These are phyloP conservation scores for Xiphias gladius DNA, from an alignment of 2,113 vertebrate genomes.

Conservation along the genomic window DNA sequence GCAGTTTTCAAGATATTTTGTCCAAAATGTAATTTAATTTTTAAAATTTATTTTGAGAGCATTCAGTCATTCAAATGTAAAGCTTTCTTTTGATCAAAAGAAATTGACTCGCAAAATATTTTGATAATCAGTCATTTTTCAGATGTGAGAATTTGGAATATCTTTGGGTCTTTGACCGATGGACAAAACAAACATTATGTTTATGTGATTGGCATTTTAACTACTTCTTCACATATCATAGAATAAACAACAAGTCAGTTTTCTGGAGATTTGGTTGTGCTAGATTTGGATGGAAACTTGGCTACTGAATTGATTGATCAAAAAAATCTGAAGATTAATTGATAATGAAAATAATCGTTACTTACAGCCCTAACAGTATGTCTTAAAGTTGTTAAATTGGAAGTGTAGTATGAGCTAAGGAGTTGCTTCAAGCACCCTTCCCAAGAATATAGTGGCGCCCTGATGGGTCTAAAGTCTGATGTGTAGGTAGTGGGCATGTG, in stretches of 20 bases:
- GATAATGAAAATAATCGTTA: no score
- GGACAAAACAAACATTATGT: background rate
- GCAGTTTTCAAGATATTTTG: background rate
- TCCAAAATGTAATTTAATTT: background rate
- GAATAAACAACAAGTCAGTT: background rate
- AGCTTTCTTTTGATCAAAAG: no score
- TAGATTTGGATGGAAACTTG: no score
- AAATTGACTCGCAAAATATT: no score
- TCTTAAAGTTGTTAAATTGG: background rate
- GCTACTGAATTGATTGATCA: no score
- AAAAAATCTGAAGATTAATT: no score
- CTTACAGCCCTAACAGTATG: no score
- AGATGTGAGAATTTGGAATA: no score
- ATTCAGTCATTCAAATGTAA: background rate
- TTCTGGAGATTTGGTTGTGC: background rate
- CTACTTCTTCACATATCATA: no score
- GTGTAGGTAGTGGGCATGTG: slow-evolving; percentile 8
- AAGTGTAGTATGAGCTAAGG: no score
- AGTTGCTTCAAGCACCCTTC: background rate
- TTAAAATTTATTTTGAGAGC: background rate
- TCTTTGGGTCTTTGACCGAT: no score
- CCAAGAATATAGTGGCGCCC: background rate
- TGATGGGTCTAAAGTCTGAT: slow-evolving; percentile 48
- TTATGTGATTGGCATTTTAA: background rate
- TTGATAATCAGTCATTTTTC: background rate